Evolutionary conservation across 2,888 invertebrate genomes (phyloP).

Genomic region (Poecilus cupreus): DNA sequence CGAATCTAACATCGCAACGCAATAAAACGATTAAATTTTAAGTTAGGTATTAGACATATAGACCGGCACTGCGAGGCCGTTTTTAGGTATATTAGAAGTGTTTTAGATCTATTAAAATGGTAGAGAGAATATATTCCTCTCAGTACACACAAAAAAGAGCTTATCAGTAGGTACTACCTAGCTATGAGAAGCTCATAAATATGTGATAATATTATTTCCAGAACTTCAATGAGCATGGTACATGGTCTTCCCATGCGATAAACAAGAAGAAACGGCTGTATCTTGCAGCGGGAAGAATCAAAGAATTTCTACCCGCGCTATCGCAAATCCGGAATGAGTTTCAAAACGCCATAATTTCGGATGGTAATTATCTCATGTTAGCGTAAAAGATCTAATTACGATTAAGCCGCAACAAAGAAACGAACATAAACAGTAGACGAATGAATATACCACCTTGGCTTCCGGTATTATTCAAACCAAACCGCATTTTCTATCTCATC

Average conservation of each 20-base stretch:
- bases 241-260: slow-evolving; percentile 12
- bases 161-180: background rate
- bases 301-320: slow-evolving; percentile 11
- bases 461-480: slow-evolving; percentile 48
- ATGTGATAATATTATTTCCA: background rate
- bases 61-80: too few species aligned
- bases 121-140: too few species aligned
- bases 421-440: slow-evolving; percentile 48
- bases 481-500: slow-evolving; percentile 46
- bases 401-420: slow-evolving; percentile 44
- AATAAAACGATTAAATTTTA: too few species aligned
- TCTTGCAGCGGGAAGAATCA: background rate
- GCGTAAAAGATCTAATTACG: slow-evolving; percentile 54
- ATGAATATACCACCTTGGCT: slow-evolving; percentile 19
- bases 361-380: slow-evolving; percentile 31
- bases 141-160: background rate
- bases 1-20: too few species aligned
- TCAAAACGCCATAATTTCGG: slow-evolving; percentile 42
- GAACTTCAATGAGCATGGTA: background rate
- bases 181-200: slow-evolving; percentile 2
- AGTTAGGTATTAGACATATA: too few species aligned
- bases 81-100: too few species aligned
- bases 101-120: too few species aligned
- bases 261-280: background rate
- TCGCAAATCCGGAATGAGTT: slow-evolving; percentile 33